phyloP scores from a whole-genome alignment of 2,888 invertebrate species.

The Leucozona laternaria region DNA sequence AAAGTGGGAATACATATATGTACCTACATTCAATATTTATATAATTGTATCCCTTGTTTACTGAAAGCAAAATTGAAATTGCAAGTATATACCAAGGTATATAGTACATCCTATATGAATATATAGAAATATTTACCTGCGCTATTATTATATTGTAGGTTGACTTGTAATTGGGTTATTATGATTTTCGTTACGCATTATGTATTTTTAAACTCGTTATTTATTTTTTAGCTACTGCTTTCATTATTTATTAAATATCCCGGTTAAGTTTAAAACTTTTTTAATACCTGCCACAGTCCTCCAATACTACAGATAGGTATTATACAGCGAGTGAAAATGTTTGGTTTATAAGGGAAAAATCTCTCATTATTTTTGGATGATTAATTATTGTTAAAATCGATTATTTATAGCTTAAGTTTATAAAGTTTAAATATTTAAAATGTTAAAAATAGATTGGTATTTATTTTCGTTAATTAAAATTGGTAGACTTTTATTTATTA shows the following conservation, averaged over 20 bases:
- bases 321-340: too few species aligned
- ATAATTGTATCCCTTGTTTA: conserved; percentile 6
- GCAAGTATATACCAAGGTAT: conserved; percentile 7
- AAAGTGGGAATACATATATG: not conserved
- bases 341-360: too few species aligned
- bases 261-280: not conserved
- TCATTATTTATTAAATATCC: conserved; percentile 26
- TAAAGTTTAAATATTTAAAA: too few species aligned
- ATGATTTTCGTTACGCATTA: conserved; percentile 37
- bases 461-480: too few species aligned
- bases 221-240: not conserved
- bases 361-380: not conserved
- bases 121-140: conserved; percentile 1
- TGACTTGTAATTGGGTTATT: conserved; percentile 63
- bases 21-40: too few species aligned
- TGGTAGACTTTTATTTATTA: too few species aligned
- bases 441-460: too few species aligned
- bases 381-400: too few species aligned
- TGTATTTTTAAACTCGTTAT: conserved; percentile 40
- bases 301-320: too few species aligned
- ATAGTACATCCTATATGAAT: not conserved
- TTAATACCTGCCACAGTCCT: too few species aligned
- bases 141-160: not conserved
- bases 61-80: conserved; percentile 25
- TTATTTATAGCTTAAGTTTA: too few species aligned